These are phyloP conservation scores for Glandiceps talaboti DNA, from an alignment of 53 echinoderm and acorn worm genomes.

Conservation along the genomic window DNA sequence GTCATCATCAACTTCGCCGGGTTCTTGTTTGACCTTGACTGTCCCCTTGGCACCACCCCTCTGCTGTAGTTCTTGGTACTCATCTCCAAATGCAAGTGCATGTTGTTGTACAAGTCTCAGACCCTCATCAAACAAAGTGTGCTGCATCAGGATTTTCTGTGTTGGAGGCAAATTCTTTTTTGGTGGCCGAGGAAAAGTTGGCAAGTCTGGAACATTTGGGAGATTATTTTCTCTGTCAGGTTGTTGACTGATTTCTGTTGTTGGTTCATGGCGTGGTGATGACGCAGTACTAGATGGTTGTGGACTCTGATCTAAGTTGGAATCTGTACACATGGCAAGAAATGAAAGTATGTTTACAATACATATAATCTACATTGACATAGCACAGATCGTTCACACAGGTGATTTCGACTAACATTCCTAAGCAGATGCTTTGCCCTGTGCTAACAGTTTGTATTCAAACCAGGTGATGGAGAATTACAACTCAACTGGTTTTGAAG, in stretches of 20 bases:
- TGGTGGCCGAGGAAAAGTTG: not conserved
- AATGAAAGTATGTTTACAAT: too few species aligned
- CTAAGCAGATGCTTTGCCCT: too few species aligned
- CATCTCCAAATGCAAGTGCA: not conserved
- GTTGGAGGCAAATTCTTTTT: conserved; percentile 17
- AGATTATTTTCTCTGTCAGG: not conserved
- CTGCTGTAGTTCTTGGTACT: not conserved
- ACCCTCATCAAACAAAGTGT: conserved; percentile 74
- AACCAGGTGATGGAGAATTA: too few species aligned
- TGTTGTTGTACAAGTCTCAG: conserved; percentile 64
- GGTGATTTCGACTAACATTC: too few species aligned
- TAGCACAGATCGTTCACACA: too few species aligned
- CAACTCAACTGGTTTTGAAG: too few species aligned
- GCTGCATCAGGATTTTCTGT: conserved; percentile 58
- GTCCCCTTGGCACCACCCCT: not conserved
- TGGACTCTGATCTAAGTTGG: not conserved
- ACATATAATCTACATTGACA: too few species aligned
- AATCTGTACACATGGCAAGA: too few species aligned
- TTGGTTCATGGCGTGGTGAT: not conserved
- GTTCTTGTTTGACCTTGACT: not conserved
- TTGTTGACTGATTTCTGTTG: too few species aligned
- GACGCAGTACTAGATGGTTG: not conserved
- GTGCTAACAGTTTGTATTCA: too few species aligned
- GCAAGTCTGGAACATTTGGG: too few species aligned
- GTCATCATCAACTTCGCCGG: not conserved